Evolutionary conservation across 2,113 vertebrate genomes (phyloP).

Genomic region (Mionectes macconnelli): DNA sequence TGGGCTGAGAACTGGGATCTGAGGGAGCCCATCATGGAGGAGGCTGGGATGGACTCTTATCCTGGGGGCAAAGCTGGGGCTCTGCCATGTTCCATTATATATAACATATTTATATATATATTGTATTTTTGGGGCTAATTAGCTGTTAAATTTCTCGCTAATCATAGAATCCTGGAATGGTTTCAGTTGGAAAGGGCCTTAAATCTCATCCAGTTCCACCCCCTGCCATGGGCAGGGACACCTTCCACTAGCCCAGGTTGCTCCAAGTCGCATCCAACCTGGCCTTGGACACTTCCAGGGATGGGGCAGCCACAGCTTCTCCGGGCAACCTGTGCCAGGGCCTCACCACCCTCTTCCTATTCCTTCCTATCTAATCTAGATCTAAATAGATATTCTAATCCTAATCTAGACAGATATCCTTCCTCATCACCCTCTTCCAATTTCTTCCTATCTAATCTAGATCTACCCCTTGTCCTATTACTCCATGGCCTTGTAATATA

Average conservation of each 20-base stretch:
- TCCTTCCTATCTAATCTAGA: background rate
- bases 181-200: background rate
- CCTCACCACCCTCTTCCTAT: background rate
- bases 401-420: background rate
- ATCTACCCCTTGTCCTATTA: background rate
- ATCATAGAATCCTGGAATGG: background rate
- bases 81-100: background rate
- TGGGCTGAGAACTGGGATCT: background rate
- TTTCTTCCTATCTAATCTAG: background rate
- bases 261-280: background rate
- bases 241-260: background rate
- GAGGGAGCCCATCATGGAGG: background rate
- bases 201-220: background rate
- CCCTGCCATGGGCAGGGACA: background rate
- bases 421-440: background rate
- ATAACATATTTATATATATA: background rate
- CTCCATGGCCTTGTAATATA: background rate
- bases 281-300: background rate
- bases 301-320: background rate
- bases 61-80: background rate
- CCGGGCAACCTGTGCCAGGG: background rate
- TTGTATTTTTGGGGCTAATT: background rate
- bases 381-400: background rate
- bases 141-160: background rate
- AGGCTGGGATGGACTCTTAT: background rate